These are phyloP conservation scores for Galago senegalensis DNA, from an alignment of 2,797 vertebrate species.

Conservation along the genomic window DNA sequence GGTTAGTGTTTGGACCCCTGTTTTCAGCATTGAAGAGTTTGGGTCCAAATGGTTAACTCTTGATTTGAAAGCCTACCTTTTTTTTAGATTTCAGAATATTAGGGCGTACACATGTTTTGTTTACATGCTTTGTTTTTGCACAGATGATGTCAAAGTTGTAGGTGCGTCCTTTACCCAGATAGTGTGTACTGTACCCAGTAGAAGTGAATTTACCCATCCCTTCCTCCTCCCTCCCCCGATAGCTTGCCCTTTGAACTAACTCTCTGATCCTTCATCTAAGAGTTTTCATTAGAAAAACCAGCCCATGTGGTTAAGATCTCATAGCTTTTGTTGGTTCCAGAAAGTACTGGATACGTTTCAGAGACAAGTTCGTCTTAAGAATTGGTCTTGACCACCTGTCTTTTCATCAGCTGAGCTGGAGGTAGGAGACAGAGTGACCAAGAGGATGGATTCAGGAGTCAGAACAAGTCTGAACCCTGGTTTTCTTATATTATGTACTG, in stretches of 20 bases:
- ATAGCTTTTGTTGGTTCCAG: constrained; percentile 51
- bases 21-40: constrained; percentile 43
- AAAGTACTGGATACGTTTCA: constrained; percentile 52
- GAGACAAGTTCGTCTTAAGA: constrained; percentile 56
- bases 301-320: constrained; percentile 13
- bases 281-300: constrained; percentile 49
- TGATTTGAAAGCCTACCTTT: constrained; percentile 30
- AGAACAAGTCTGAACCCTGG: background rate
- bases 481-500: background rate
- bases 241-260: background rate
- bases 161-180: no score
- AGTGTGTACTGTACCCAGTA: no score
- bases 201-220: no score
- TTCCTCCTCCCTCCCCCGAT: no score
- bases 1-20: background rate
- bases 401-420: constrained; percentile 19
- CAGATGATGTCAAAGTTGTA: no score
- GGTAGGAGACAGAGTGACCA: background rate
- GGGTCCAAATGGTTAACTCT: background rate
- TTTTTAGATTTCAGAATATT: background rate
- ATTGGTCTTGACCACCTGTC: constrained; percentile 31
- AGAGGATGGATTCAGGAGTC: background rate
- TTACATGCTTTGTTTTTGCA: no score
- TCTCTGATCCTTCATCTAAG: constrained; percentile 62
- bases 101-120: no score